Conservation (phyloP, 2,797 vertebrate genomes). For the Mycteria americana region DNA sequence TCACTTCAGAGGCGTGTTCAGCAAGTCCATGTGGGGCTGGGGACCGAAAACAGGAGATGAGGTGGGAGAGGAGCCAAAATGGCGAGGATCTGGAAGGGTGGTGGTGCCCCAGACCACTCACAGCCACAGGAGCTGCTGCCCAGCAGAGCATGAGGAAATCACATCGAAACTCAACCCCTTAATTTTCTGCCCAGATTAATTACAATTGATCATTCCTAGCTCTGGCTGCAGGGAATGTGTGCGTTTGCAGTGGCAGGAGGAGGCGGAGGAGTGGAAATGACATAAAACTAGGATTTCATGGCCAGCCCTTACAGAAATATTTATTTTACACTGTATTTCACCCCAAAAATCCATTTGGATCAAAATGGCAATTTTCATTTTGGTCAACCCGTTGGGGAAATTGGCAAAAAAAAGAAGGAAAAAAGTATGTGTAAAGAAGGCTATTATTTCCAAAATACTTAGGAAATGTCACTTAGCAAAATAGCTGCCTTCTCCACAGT, state of each 20-base stretch:
- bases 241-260: background rate
- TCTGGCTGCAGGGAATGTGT: background rate
- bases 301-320: background rate
- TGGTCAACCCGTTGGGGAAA: background rate
- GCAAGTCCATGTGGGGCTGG: rapidly evolving
- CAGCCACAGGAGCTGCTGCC: background rate
- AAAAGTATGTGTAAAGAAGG: background rate
- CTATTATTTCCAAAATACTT: background rate
- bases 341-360: background rate
- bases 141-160: background rate
- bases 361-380: background rate
- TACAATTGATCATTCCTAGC: background rate
- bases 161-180: background rate
- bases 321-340: conserved; percentile 12
- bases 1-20: background rate
- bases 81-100: background rate
- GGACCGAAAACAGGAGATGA: background rate
- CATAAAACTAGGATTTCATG: background rate
- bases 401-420: rapidly evolving
- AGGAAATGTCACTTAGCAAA: conserved; percentile 17
- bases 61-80: background rate
- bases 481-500: background rate
- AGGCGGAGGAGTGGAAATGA: conserved; percentile 19
- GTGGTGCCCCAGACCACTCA: background rate
- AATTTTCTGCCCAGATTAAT: conserved; percentile 30